Conservation (phyloP, 2,113 vertebrate species). For the Egretta garzetta region DNA sequence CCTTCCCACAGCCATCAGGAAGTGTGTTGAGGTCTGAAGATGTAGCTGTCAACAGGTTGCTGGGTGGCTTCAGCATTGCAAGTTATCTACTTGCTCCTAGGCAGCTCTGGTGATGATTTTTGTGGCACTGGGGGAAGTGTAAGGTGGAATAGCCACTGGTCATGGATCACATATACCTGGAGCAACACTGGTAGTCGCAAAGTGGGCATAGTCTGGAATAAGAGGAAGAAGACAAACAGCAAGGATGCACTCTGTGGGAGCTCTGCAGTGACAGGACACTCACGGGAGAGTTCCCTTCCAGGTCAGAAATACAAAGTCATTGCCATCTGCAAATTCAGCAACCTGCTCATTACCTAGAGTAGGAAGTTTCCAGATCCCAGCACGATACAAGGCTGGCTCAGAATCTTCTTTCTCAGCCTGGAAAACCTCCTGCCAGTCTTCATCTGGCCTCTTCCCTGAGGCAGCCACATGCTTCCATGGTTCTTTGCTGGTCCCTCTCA, state of each 20-base stretch:
- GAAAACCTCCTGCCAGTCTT: neutral
- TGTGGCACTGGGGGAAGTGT: neutral
- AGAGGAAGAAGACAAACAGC: neutral
- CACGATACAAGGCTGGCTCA: neutral
- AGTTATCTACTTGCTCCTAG: neutral
- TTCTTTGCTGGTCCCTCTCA: neutral
- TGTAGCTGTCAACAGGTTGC: neutral
- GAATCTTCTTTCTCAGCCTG: neutral
- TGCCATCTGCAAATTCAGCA: neutral
- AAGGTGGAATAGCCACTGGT: neutral
- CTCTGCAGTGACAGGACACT: neutral
- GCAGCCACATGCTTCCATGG: neutral
- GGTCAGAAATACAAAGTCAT: neutral
- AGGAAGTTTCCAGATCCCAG: neutral
- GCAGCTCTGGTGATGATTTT: neutral
- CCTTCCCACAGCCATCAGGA: neutral
- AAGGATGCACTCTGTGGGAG: neutral
- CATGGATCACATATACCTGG: neutral
- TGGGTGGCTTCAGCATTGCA: neutral
- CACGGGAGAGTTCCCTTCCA: neutral
- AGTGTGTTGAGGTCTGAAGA: neutral
- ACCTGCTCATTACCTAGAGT: neutral
- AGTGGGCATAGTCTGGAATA: neutral
- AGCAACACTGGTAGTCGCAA: neutral
- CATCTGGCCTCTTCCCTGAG: neutral